Evolutionary conservation across 2,888 invertebrate genomes (phyloP).

Genomic region (Cephalotes varians): DNA sequence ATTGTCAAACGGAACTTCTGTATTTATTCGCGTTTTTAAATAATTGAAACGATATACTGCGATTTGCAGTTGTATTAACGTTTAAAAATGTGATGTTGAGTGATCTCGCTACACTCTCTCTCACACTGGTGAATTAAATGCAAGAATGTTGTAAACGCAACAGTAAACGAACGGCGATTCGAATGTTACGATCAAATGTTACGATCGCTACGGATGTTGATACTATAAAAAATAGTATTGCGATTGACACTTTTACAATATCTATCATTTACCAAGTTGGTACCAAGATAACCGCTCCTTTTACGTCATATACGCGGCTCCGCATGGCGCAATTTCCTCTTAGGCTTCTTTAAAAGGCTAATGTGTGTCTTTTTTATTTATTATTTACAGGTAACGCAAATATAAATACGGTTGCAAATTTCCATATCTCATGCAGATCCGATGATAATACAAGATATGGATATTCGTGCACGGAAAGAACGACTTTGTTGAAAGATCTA

Average conservation of each 20-base stretch:
- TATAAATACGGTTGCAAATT: background rate
- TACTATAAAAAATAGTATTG: constrained; percentile 24
- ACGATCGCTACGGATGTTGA: constrained; percentile 17
- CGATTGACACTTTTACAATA: constrained; percentile 15
- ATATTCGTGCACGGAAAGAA: background rate
- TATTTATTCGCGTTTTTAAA: background rate
- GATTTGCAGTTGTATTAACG: background rate
- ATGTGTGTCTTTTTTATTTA: background rate
- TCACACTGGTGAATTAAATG: background rate
- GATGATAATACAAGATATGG: background rate
- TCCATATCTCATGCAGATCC: background rate
- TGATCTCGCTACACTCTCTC: background rate
- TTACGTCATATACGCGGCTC: background rate
- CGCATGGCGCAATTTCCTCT: constrained; percentile 18
- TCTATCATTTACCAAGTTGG: constrained; percentile 15
- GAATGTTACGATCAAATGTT: background rate
- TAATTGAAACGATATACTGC: background rate
- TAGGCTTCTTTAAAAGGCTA: constrained; percentile 22
- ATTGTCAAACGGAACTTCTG: background rate
- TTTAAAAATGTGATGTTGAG: background rate
- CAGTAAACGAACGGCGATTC: background rate
- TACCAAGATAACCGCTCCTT: constrained; percentile 38
- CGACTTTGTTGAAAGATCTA: no score
- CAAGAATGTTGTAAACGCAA: background rate
- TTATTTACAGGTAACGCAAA: constrained; percentile 17